Evolutionary conservation across 1,140 invertebrate species (phyloP).

Genomic region (Bradynema listronoti): DNA sequence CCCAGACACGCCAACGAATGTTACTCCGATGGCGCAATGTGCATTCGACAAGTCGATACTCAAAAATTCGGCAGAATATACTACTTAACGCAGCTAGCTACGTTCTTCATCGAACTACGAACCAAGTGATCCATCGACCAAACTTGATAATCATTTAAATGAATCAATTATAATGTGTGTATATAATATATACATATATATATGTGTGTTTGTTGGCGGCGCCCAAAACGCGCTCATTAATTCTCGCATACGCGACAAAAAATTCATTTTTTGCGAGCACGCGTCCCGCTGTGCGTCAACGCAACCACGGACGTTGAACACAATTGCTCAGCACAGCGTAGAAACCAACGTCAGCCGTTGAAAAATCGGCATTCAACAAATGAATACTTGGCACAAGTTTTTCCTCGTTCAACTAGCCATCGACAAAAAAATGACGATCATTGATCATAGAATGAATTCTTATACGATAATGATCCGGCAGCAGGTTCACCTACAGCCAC

Average conservation of each 20-base stretch:
- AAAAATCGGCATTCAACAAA: too few relatives aligned
- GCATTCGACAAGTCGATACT: slow-evolving; percentile 75
- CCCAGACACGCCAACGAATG: slow-evolving; percentile 63
- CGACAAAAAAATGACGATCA: slow-evolving; percentile 22
- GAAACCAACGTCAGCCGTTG: too few relatives aligned
- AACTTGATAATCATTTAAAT: slow-evolving; percentile 51
- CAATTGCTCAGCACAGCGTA: slow-evolving; percentile 23
- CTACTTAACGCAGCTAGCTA: slow-evolving; percentile 69
- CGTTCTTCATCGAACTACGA: slow-evolving; percentile 75
- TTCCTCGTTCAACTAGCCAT: too few relatives aligned
- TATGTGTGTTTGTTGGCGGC: slow-evolving; percentile 22
- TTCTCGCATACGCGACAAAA: slow-evolving; percentile 11
- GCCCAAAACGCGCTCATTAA: slow-evolving; percentile 24
- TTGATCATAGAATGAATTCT: background rate
- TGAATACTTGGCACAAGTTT: too few relatives aligned
- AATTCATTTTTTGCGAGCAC: too few relatives aligned
- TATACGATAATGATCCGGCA: slow-evolving; percentile 68
- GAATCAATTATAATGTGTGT: too few relatives aligned
- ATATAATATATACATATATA: slow-evolving; percentile 17
- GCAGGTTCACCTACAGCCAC: slow-evolving; percentile 80
- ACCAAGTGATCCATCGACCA: slow-evolving; percentile 67
- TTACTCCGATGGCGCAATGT: slow-evolving; percentile 65
- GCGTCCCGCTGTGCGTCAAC: slow-evolving; percentile 18
- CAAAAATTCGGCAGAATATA: slow-evolving; percentile 75
- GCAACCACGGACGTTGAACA: slow-evolving; percentile 28